These are phyloP conservation scores for Psammodynastes pulverulentus DNA, from an alignment of 2,113 vertebrate species.

Conservation along the genomic window DNA sequence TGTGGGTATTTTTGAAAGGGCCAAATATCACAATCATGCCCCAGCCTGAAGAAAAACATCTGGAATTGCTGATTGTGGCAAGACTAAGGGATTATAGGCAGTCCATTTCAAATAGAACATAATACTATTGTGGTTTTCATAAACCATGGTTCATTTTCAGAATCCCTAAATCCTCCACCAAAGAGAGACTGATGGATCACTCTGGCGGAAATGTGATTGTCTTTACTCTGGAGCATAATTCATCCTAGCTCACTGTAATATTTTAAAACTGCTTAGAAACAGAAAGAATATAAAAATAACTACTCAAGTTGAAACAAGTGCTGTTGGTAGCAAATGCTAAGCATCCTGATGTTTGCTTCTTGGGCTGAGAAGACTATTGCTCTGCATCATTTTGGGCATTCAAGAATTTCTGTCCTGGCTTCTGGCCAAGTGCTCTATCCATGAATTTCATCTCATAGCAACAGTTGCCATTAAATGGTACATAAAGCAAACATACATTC, in stretches of 20 bases:
- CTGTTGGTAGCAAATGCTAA: neutral
- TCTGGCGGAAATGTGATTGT: conserved; percentile 29
- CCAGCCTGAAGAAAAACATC: conserved; percentile 28
- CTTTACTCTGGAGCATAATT: conserved; percentile 26
- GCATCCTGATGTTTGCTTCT: neutral
- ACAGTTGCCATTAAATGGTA: conserved; percentile 10
- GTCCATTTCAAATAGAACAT: conserved; percentile 21
- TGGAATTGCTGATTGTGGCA: neutral
- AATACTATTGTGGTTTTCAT: conserved; percentile 36
- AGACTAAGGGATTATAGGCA: conserved; percentile 34
- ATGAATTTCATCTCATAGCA: neutral
- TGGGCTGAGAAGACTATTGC: neutral
- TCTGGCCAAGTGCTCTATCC: neutral
- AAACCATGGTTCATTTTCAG: conserved; percentile 19
- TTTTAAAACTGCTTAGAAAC: neutral
- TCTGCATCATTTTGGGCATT: neutral
- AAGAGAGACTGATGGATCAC: conserved; percentile 29
- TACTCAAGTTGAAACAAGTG: neutral
- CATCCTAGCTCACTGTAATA: neutral
- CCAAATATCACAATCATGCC: conserved; percentile 9
- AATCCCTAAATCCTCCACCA: conserved; percentile 31
- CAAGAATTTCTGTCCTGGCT: neutral
- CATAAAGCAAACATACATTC: neutral
- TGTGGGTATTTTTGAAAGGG: conserved; percentile 24
- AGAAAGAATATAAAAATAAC: neutral